Percentiles rank a stretch among this genome's conserved stretches.
Conservation (phyloP, 2,797 vertebrate species). For the Squalus acanthias region DNA sequence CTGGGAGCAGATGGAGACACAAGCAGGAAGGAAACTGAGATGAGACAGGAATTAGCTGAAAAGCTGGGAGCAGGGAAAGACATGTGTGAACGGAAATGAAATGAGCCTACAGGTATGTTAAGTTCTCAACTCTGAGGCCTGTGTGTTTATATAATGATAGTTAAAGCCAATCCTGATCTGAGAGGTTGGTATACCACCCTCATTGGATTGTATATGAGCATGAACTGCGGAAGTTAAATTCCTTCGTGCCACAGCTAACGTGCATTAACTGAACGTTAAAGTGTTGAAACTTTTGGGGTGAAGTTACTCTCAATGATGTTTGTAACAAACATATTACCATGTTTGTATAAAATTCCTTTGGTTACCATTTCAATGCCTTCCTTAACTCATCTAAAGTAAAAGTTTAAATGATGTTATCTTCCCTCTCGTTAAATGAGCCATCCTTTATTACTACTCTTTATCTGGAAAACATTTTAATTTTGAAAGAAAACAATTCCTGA, state of each 20-base stretch:
- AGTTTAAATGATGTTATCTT: not conserved
- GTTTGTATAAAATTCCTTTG: not conserved
- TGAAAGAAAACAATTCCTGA: not conserved
- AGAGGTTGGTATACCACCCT: too few species aligned
- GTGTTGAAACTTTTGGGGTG: not conserved
- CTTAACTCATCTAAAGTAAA: not conserved
- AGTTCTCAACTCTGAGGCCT: not conserved
- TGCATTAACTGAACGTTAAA: not conserved
- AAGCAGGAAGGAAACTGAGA: conserved; percentile 8
- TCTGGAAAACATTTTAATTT: not conserved
- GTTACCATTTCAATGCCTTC: not conserved
- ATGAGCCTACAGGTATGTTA: not conserved
- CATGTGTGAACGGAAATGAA: not conserved
- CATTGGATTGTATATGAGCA: not conserved
- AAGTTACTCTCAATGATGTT: not conserved
- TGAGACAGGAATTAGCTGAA: not conserved
- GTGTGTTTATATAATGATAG: not conserved
- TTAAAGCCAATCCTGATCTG: not conserved
- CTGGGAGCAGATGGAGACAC: conserved; percentile 22
- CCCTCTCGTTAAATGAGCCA: not conserved
- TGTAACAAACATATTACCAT: not conserved
- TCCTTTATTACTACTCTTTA: not conserved
- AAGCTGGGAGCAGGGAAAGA: not conserved
- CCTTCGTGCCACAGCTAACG: not conserved
- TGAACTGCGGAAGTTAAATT: not conserved